Base-by-base conservation (phyloP, 2,797 vertebrate genomes). In the Neosilurus mollespiculum region DNA sequence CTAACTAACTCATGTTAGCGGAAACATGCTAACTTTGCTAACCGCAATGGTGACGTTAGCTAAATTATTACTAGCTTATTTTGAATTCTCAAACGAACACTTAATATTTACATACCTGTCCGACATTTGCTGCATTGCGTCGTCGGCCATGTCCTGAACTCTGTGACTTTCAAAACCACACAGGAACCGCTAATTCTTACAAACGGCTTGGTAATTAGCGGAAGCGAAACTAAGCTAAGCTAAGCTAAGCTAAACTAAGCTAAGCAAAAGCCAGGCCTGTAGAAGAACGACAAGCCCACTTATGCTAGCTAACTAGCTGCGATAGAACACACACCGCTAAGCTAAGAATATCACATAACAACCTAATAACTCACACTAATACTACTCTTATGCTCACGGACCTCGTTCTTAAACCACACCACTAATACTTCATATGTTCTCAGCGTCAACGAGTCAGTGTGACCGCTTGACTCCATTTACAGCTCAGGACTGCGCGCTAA, bases 401-500 rank as follows among this genome's bases (percentile, higher is more conserved):
- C 54, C 58, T 85, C 87, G 82, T 66, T 70, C 58, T 73, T 24
- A 26, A 69, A 72, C 83, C 84, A 18, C 80, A 79, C 58, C 43
- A 80, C 82, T 78, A 84, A 69, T 64, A 90, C 79, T 87, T 89
- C 72, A 78, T 88, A 89, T 88, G 80, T 87, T 89, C 76, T 88
- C 26, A 81, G 84, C 86, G 26, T 84, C 78, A 81, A 78, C 51
- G 24, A 64, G 77, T 66, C 88, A 20, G 64, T 84, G 83, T 90
- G 90, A 90, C 90, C 88, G 89, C 80, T 90, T 86, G 89, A 90
- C 92, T 93, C 93, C 91, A 93, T 93, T 89, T 90, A 92, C 93
- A 78, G 86, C 30, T 84, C 34, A 87, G 84, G 89, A 83, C 84
- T 89, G 78, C 88, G 89, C 90, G 80, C 89, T 87, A 82, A 91